Evolutionary conservation across 2,888 invertebrate species (phyloP), one percentile per base, ranked within the genome.

Genomic region (Orchestes rusci): DNA sequence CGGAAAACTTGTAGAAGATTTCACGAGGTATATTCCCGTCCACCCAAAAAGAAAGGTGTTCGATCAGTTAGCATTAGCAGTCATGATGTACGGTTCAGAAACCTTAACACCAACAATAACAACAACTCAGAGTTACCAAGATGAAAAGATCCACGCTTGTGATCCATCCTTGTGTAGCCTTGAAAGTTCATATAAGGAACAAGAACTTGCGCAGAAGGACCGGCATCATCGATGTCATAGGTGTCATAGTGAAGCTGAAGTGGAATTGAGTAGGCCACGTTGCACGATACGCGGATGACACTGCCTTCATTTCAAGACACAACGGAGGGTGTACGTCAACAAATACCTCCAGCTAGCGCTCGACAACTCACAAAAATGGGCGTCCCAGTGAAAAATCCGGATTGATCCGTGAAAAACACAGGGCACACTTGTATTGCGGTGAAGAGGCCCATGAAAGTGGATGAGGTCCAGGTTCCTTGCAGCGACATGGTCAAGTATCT

Each of bases 211-310:
- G 12, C 31, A 31, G 13, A 31, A 31, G 31, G 12, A 31, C 31
- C 31, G 31, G 31, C 12, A 12, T 5, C 5, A 23, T 8, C 27
- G 12, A 31, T 31, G 31, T 31, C 31, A 12, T 31, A 10, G 31
- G 31, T 10, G 31, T 12, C 12, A 31, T 31, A 10, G 31, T 4
- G 31, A 31, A 10, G 31, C 31, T 31, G 7, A 31, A n/a, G 7
- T 31, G 31, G 12, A 31, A 31, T 12, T 31, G 31, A 12, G 31
- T 12, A 5, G 12, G 31, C 27, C 27, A 23, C 27, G 27, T 23
- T 23, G 7, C 27, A 23, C n/a, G n/a, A n/a, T n/a, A n/a, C n/a
- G n/a, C n/a, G n/a, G n/a, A n/a, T n/a, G n/a, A n/a, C n/a, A n/a
- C n/a, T n/a, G n/a, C n/a, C n/a, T n/a, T n/a, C n/a, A n/a, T n/a